Evolutionary conservation across 2,888 invertebrate species (phyloP), one percentile per base, ranked within the genome.

Genomic region (Acrocyrtus sp.): DNA sequence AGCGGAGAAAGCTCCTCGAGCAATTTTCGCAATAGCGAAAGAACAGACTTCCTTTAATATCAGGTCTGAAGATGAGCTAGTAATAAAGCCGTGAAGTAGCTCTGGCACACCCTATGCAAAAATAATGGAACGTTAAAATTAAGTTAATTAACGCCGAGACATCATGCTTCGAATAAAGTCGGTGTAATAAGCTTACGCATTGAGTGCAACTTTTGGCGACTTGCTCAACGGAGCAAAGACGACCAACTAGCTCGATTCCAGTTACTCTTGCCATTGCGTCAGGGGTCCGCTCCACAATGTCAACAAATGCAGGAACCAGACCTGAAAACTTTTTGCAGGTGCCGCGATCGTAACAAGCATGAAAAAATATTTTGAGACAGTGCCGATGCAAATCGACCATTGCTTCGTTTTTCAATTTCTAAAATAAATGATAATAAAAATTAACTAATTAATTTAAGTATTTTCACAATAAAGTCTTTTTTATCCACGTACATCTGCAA

Each of bases 311-410:
- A 10, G 67, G 67, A 8, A 58, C 68, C 3, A 74, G 27, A 51
- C 51, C 56, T 6, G 57, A 62, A 39, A 68, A 62, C 24, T 63
- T 56, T 21, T 39, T 51, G 22, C 62, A 54, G 4, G 62, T 57
- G 5, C 29, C n/a, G 10, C 43, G 19, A 24, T 68, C 62, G 12
- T 24, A 21, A 41, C 57, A 72, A n/a, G 63, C 47, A 27, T 45
- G 67, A 24, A n/a, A 75, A 22, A 80, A 57, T 22, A 72, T 75
- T 27, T 65, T 53, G 8, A 80, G 68, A 57, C 68, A 69, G 8
- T 51, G 57, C 6, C 75, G 70, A 56, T 80, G 80, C 21, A 80
- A 56, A 47, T 80, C 80, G 8, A 69, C 76, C 57, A 68, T 56
- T 61, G 77, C 74, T 29, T 62, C 58, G 50, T 75, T 61, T 6